Evolutionary conservation across 2,888 invertebrate genomes (phyloP).

Genomic region (Tinea trinotella): DNA sequence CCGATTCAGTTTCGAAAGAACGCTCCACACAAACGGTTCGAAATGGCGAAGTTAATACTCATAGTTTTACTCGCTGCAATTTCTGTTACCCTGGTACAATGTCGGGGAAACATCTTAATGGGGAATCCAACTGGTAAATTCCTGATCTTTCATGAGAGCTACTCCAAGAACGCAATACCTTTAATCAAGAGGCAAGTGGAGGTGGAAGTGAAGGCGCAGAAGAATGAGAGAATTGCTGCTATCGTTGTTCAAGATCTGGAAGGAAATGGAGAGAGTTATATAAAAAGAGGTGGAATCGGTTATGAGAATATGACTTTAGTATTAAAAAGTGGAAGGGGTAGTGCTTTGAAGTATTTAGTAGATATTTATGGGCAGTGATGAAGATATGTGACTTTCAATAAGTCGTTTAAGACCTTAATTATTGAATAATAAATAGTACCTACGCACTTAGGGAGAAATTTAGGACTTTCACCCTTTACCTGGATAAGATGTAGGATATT

Average conservation of each 20-base stretch:
- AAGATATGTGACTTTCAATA: too few species aligned
- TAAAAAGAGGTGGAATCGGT: slow-evolving; percentile 50
- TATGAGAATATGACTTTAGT: slow-evolving; percentile 44
- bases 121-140: slow-evolving; percentile 22
- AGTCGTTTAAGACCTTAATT: too few species aligned
- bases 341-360: slow-evolving; percentile 52
- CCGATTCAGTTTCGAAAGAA: too few species aligned
- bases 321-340: slow-evolving; percentile 46
- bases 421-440: too few species aligned
- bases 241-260: slow-evolving; percentile 20
- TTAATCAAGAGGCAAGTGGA: slow-evolving; percentile 21
- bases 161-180: slow-evolving; percentile 22
- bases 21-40: too few species aligned
- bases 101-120: slow-evolving; percentile 23
- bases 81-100: slow-evolving; percentile 21
- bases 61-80: slow-evolving; percentile 17
- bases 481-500: too few species aligned
- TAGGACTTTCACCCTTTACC: too few species aligned
- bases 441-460: too few species aligned
- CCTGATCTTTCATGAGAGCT: slow-evolving; percentile 23
- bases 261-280: slow-evolving; percentile 33
- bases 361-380: slow-evolving; percentile 40
- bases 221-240: slow-evolving; percentile 20
- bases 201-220: neutral
- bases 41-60: slow-evolving; percentile 1